phyloP scores from a whole-genome alignment of 2,888 invertebrate genomes.

The Lycophotia porphyrea region DNA sequence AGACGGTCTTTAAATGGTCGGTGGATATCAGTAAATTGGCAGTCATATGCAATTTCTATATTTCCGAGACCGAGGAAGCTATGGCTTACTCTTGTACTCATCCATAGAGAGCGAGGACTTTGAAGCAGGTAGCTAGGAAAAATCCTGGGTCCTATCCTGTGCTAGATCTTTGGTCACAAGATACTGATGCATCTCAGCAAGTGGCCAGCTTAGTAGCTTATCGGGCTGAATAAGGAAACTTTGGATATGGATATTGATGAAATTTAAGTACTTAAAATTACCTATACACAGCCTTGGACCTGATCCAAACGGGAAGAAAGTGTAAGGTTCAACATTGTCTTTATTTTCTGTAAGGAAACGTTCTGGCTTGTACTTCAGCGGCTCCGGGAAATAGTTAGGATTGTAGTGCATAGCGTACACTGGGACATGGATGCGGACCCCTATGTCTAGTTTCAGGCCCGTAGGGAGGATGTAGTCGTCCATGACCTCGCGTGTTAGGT shows the following conservation, averaged over 20 bases:
- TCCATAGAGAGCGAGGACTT: background rate
- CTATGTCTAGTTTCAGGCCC: conserved; percentile 73
- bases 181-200: background rate
- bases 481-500: conserved; percentile 75
- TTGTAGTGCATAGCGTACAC: conserved; percentile 73
- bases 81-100: background rate
- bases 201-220: background rate
- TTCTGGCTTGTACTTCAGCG: conserved; percentile 74
- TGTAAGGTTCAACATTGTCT: conserved; percentile 69
- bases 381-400: conserved; percentile 74
- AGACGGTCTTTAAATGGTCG: background rate
- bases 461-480: conserved; percentile 76
- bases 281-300: conserved; percentile 79
- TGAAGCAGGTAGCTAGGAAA: background rate
- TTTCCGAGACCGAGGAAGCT: background rate
- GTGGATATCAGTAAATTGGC: background rate
- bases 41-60: background rate
- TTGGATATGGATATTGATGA: background rate
- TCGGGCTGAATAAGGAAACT: background rate
- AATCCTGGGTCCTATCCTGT: background rate
- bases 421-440: conserved; percentile 74
- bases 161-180: background rate
- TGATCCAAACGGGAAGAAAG: conserved; percentile 78
- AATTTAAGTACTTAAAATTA: conserved; percentile 51
- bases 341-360: conserved; percentile 73